Conservation (phyloP, 2,113 vertebrate species). For the Maylandia zebra region DNA sequence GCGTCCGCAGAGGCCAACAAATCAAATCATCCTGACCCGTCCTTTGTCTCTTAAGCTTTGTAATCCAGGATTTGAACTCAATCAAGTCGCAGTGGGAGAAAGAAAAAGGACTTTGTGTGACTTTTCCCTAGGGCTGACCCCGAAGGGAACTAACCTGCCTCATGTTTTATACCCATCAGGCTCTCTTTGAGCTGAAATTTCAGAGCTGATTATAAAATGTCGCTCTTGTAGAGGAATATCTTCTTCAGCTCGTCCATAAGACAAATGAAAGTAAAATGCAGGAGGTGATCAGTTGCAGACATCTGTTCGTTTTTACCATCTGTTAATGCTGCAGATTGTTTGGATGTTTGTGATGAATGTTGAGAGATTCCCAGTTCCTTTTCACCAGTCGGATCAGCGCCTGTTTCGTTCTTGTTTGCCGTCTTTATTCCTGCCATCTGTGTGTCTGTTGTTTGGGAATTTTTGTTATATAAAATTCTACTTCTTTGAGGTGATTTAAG, state of each 20-base stretch:
- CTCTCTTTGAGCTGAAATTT: neutral
- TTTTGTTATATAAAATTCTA: neutral
- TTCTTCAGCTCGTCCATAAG: neutral
- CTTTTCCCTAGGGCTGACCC: neutral
- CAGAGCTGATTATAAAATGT: neutral
- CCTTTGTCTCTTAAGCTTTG: conserved; percentile 28
- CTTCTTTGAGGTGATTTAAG: neutral
- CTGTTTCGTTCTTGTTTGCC: neutral
- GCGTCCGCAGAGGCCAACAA: neutral
- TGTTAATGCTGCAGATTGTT: neutral
- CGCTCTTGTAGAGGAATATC: neutral
- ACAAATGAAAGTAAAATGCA: neutral
- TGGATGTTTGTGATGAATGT: neutral
- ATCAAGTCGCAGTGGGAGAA: neutral
- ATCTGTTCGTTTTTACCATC: conserved; percentile 13
- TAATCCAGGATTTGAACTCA: conserved; percentile 48
- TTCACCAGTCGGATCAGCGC: neutral
- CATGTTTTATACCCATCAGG: neutral
- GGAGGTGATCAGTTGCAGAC: neutral
- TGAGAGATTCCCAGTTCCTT: neutral
- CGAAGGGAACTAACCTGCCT: neutral
- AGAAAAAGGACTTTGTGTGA: neutral
- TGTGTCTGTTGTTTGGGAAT: neutral
- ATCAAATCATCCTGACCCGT: conserved; percentile 28
- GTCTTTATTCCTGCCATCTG: conserved; percentile 24